Evolutionary conservation across 2,113 vertebrate genomes (phyloP).

Genomic region (mouse (Mus musculus)): GRCm39 chr6:53403001-53403500

Average conservation of each 20-base stretch:
- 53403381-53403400: neutral
- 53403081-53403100: neutral
- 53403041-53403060: neutral
- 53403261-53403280: neutral
- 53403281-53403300: neutral
- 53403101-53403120: neutral
- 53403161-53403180: constrained; percentile 7
- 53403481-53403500: neutral
- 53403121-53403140: neutral
- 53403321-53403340: neutral
- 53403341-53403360: neutral
- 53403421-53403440: neutral
- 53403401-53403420: neutral
- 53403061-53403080: neutral
- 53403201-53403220: neutral
- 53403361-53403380: neutral
- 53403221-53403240: neutral
- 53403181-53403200: neutral
- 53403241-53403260: neutral
- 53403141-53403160: neutral
- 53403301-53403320: neutral
- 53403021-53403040: neutral
- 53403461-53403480: neutral
- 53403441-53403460: neutral
- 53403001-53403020: neutral